These are phyloP conservation scores for Pachymerium ferrugineum DNA, from an alignment of 2,888 invertebrate genomes.

Conservation along the genomic window DNA sequence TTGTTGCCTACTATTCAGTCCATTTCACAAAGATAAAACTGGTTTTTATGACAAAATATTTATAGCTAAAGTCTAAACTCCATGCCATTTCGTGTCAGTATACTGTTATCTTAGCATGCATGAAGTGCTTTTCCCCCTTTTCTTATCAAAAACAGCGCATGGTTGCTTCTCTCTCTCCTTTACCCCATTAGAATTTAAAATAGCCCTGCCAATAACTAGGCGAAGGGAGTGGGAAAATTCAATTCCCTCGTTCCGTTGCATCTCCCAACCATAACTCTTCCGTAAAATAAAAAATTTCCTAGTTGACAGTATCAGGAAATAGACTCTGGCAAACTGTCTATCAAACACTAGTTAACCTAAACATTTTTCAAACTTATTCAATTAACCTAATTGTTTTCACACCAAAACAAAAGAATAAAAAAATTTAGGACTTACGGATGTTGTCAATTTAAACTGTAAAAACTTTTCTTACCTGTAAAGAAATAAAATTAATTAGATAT, in stretches of 20 bases:
- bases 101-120: neutral
- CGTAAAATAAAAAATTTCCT: neutral
- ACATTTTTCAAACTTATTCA: too few relatives aligned
- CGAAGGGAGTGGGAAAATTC: neutral
- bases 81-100: neutral
- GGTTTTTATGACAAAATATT: neutral
- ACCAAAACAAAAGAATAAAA: too few relatives aligned
- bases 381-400: too few relatives aligned
- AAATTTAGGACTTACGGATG: neutral
- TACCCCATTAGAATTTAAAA: neutral
- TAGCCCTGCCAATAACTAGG: neutral
- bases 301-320: neutral
- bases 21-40: neutral
- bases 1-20: neutral
- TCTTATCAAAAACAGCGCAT: neutral
- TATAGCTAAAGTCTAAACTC: neutral
- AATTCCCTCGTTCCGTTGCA: neutral
- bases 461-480: neutral
- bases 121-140: neutral
- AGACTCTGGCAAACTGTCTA: neutral
- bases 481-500: neutral
- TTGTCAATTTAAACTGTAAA: neutral
- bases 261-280: neutral
- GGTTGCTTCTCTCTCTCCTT: neutral
- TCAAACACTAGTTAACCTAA: too few relatives aligned